Evolutionary conservation across 2,797 vertebrate genomes (phyloP), one percentile per base, ranked within the genome.

Genomic region (Xyrichtys novacula): DNA sequence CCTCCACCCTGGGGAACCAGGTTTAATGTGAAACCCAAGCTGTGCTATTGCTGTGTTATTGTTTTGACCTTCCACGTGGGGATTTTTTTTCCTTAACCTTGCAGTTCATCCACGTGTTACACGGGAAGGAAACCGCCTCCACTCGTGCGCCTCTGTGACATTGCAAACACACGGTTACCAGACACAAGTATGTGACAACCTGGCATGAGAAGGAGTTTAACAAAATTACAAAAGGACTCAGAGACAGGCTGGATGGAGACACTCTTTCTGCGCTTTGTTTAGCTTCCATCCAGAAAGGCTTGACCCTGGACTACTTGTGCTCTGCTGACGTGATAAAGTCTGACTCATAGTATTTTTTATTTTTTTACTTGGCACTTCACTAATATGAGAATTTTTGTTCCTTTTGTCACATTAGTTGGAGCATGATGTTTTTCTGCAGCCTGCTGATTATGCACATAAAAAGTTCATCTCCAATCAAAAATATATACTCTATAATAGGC

Each of bases 391-490:
- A 49, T 39, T 56, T 49, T 28, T 56, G 38, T 31, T 44, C 25
- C 7, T 49, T 59, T 59, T 23, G 16, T 65, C 60, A 25, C 50
- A 15, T 36, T 17, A 10, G 50, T 53, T 52, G 20, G 6, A 32
- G 55, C 52, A 49, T 43, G 56, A 72, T 39, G 62, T 53, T 71
- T 46, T 40, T 62, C 48, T 57, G 60, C 54, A 47, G 43, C 40
- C 66, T 74, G 36, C 44, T 52, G 70, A 63, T 79, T 52, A 40
- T 34, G 23, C n/a, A n/a, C n/a, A n/a, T n/a, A n/a, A n/a, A n/a
- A n/a, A n/a, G n/a, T n/a, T n/a, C n/a, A n/a, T n/a, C n/a, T n/a
- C n/a, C n/a, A n/a, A n/a, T n/a, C n/a, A n/a, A n/a, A n/a, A n/a
- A n/a, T n/a, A n/a, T n/a, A n/a, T n/a, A n/a, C n/a, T n/a, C n/a